phyloP scores from a whole-genome alignment of 2,888 invertebrate genomes.

The Athalia cordata region DNA sequence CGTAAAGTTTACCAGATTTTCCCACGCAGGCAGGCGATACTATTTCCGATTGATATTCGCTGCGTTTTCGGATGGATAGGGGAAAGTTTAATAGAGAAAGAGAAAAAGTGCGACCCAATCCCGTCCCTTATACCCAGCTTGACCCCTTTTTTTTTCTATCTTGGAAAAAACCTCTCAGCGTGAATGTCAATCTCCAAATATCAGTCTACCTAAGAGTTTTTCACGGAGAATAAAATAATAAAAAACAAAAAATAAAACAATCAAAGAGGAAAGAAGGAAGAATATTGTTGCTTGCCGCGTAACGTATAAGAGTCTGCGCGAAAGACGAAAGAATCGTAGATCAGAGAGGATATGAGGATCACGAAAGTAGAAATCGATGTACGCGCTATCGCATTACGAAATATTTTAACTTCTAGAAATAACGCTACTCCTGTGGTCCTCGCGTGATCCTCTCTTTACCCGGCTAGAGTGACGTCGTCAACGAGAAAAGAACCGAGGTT shows the following conservation, averaged over 20 bases:
- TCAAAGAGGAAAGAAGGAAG: not conserved
- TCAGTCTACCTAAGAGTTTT: not conserved
- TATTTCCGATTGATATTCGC: no score
- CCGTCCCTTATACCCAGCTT: not conserved
- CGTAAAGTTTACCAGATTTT: no score
- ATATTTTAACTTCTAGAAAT: constrained; percentile 34
- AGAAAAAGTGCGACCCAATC: no score
- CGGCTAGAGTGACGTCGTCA: constrained; percentile 10
- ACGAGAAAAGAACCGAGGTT: not conserved
- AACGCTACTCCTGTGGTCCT: constrained; percentile 39
- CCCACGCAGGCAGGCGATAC: no score
- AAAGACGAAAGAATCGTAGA: not conserved
- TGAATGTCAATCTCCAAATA: constrained; percentile 19
- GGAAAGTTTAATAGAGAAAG: no score
- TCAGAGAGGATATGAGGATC: constrained; percentile 20
- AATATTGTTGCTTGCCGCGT: no score
- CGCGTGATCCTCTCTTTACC: constrained; percentile 18
- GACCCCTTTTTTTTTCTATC: not conserved
- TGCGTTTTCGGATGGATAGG: no score
- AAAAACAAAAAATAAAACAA: not conserved
- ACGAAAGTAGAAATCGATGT: constrained; percentile 35
- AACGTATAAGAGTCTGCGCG: not conserved
- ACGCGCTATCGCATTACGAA: constrained; percentile 38
- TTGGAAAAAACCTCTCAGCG: constrained; percentile 8
- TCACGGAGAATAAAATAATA: no score